Evolutionary conservation across 2,113 vertebrate genomes (phyloP), one percentile per base, ranked within the genome.

Genomic region (Osmerus eperlanus): DNA sequence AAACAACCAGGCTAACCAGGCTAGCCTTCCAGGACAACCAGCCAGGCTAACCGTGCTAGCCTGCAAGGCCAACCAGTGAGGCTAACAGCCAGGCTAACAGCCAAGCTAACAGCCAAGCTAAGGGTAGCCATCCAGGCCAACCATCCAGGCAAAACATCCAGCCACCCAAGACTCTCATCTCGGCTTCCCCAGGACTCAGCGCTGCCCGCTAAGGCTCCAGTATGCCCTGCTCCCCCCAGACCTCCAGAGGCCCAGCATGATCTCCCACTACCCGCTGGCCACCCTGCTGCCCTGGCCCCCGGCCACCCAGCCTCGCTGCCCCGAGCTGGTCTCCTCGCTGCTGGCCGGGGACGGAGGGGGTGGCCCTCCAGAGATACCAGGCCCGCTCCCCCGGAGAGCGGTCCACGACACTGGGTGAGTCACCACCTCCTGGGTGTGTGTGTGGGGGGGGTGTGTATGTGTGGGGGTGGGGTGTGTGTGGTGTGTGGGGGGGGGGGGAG

Each of bases 331-430:
- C 47, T 83, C 79, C 85, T 74, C 75, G 55, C 68, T 91, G 28
- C 86, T 86, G 76, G 89, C 90, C 60, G 86, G 85, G 41, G 90
- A 91, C 0, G 89, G 88, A n/a, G 65, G 90, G 90, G 0, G 90
- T 92, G 59, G 74, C 89, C 75, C 89, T 93, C 81, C 92, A 93
- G 86, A 89, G 92, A 78, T 93, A 92, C 85, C 92, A 93, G 78
- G 75, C 87, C 67, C 88, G 89, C 52, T 89, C 21, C 77, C 77
- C 89, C 91, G 0, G 92, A 93, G 59, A 89, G 85, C 86, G 87
- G 78, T 83, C 86, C 88, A 0, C 85, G 79, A 52, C 89, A 89
- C 81, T 90, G 89, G 93, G 93, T 94, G 76, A 91, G 92, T 91
- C 19, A 41, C 41, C 29, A 15, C 32, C 16, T 41, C 18, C 11